phyloP scores from a whole-genome alignment of 2,113 vertebrate genomes.

The Pleuronectes platessa region DNA sequence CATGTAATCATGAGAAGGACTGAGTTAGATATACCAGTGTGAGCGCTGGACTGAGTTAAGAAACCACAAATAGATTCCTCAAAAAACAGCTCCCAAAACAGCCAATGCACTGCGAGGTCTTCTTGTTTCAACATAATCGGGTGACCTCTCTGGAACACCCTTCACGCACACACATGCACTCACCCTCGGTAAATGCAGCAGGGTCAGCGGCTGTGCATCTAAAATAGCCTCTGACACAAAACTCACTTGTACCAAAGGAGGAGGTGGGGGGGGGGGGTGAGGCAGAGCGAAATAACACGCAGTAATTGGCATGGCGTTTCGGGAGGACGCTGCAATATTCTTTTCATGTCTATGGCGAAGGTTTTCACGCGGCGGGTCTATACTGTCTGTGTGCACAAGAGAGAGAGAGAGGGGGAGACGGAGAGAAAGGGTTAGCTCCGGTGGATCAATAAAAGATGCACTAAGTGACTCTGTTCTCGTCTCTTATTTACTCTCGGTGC shows the following conservation, averaged over 20 bases:
- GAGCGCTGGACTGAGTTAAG: conserved; percentile 17
- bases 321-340: conserved; percentile 24
- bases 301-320: conserved; percentile 18
- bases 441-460: conserved; percentile 65
- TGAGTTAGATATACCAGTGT: conserved; percentile 33
- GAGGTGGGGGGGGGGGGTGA: conserved; percentile 2
- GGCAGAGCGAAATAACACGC: conserved; percentile 12
- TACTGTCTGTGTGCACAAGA: not conserved
- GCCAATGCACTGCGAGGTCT: conserved; percentile 9
- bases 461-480: conserved; percentile 38
- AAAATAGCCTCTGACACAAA: conserved; percentile 89
- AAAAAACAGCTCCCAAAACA: not conserved
- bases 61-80: conserved; percentile 33
- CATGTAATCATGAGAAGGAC: conserved; percentile 63
- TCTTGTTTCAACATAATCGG: conserved; percentile 50
- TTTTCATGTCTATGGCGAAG: conserved; percentile 15
- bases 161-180: conserved; percentile 41
- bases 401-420: not conserved
- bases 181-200: conserved; percentile 78
- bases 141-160: conserved; percentile 65
- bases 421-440: conserved; percentile 30
- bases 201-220: conserved; percentile 81
- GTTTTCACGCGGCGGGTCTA: not conserved
- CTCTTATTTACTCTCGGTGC: conserved; percentile 63
- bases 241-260: conserved; percentile 73